A percentile compares a stretch with the other conserved stretches of the same genome.
Conservation (phyloP, 2,113 vertebrate species). For the Chamaea fasciata region DNA sequence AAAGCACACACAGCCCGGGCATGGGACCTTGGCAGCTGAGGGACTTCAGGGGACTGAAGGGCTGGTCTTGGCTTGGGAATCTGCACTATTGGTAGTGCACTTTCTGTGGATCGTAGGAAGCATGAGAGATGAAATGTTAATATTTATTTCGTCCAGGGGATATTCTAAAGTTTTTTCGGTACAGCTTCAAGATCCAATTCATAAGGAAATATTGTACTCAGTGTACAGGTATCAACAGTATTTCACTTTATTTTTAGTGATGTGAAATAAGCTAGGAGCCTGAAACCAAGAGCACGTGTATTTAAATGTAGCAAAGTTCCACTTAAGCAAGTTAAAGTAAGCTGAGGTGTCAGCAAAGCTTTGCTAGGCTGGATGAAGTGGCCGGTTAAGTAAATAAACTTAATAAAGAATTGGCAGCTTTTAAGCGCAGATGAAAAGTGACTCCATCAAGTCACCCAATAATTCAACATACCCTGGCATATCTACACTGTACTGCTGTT, state of each 20-base stretch:
- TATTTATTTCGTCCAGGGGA: neutral
- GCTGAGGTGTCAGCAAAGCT: neutral
- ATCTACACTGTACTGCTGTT: neutral
- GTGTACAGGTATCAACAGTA: neutral
- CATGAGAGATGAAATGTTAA: neutral
- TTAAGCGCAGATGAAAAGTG: neutral
- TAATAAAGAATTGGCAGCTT: neutral
- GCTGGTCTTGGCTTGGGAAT: neutral
- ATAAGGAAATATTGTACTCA: neutral
- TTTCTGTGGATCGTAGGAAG: neutral
- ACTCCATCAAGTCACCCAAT: neutral
- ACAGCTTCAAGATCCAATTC: neutral
- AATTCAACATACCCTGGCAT: neutral
- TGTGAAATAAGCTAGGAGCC: neutral
- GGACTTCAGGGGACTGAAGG: neutral
- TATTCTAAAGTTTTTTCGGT: neutral
- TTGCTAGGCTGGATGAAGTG: neutral
- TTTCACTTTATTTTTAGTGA: neutral
- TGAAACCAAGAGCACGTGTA: neutral
- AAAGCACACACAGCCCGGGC: neutral
- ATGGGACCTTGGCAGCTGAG: neutral
- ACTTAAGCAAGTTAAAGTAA: neutral
- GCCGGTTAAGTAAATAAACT: neutral
- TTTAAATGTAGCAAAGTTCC: neutral
- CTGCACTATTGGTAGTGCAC: rapidly evolving